Conservation (phyloP, 1,140 invertebrate genomes). For the Lordiphosa stackelbergi region DNA sequence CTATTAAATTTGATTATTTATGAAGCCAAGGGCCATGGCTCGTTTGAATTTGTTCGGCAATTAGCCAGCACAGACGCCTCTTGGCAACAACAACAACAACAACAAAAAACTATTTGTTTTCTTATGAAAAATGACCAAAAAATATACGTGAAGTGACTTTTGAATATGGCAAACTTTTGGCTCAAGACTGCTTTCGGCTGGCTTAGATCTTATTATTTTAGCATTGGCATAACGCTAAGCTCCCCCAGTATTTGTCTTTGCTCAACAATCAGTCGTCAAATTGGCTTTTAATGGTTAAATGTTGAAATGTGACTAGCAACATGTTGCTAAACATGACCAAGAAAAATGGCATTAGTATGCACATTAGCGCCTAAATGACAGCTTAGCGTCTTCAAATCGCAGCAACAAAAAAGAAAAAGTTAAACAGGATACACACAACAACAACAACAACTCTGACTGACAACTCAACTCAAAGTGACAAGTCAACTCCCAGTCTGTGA, state of each 20-base stretch:
- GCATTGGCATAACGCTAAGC: neutral
- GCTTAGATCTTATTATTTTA: slow-evolving; percentile 5
- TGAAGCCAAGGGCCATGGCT: slow-evolving; percentile 12
- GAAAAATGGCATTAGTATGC: slow-evolving; percentile 46
- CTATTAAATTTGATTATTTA: slow-evolving; percentile 13
- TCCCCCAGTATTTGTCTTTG: slow-evolving; percentile 2
- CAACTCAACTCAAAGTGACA: slow-evolving; percentile 55
- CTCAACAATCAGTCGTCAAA: slow-evolving; percentile 5
- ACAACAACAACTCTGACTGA: slow-evolving; percentile 29
- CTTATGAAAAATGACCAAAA: slow-evolving; percentile 9
- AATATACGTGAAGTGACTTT: slow-evolving; percentile 4
- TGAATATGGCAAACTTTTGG: slow-evolving; percentile 8
- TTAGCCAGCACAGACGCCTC: slow-evolving; percentile 9
- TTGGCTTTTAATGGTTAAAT: slow-evolving; percentile 6
- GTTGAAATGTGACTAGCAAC: slow-evolving; percentile 2
- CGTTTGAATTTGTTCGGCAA: slow-evolving; percentile 14
- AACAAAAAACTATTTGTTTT: slow-evolving; percentile 7
- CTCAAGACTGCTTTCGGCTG: neutral
- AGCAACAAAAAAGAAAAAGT: slow-evolving; percentile 25
- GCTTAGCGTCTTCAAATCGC: slow-evolving; percentile 21
- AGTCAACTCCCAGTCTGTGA: slow-evolving; percentile 50
- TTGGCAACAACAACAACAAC: neutral
- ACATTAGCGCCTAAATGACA: slow-evolving; percentile 56
- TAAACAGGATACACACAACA: slow-evolving; percentile 51
- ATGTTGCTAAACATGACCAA: neutral